Conservation (phyloP, 2,888 invertebrate species). For the Hedya salicella region DNA sequence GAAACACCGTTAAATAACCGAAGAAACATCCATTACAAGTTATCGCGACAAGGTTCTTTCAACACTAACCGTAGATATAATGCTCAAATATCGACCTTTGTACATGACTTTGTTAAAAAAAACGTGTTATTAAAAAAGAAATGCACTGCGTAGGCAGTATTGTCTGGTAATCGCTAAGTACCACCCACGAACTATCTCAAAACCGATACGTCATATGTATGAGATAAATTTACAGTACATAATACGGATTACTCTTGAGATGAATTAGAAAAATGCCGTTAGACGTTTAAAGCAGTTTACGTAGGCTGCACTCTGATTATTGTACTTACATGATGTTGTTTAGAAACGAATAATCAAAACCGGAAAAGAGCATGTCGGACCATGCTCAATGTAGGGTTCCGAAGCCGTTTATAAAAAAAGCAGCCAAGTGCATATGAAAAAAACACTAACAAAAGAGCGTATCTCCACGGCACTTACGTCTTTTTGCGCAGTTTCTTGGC, state of each 20-base stretch:
- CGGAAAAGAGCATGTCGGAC: neutral
- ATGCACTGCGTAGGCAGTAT: constrained; percentile 35
- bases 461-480: too few species aligned
- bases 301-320: constrained; percentile 26
- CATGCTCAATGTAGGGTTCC: too few species aligned
- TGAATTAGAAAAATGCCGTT: constrained; percentile 11
- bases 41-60: constrained; percentile 13
- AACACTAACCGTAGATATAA: neutral
- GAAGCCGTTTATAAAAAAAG: too few species aligned
- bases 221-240: neutral
- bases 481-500: too few species aligned
- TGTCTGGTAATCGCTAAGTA: constrained; percentile 40
- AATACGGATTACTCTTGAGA: neutral
- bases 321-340: constrained; percentile 7
- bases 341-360: constrained; percentile 9
- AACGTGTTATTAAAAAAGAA: constrained; percentile 38
- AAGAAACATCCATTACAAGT: neutral
- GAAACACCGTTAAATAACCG: neutral
- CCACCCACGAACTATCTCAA: constrained; percentile 19
- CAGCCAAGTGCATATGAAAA: too few species aligned
- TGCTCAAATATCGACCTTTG: neutral
- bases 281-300: constrained; percentile 27
- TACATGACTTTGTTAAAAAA: constrained; percentile 27
- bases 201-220: neutral
- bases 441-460: too few species aligned